phyloP scores from a whole-genome alignment of 2,888 invertebrate species.

The Autographa gamma region DNA sequence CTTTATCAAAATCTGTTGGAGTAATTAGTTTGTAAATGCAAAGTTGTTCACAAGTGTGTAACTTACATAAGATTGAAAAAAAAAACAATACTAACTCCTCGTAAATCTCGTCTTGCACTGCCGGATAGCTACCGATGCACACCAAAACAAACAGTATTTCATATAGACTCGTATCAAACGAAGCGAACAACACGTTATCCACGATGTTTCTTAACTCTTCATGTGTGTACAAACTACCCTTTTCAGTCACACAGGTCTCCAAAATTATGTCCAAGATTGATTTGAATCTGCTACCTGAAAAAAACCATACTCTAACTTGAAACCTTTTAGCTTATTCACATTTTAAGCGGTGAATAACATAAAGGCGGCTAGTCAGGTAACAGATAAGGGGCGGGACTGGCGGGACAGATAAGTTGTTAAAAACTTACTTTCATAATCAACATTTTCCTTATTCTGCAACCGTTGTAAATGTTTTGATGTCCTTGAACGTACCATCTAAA shows the following conservation, averaged over 20 bases:
- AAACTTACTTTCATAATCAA: slow-evolving; percentile 20
- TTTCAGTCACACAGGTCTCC: slow-evolving; percentile 33
- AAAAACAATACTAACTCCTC: slow-evolving; percentile 46
- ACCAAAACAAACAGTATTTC: slow-evolving; percentile 42
- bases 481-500: slow-evolving; percentile 47
- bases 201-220: slow-evolving; percentile 37
- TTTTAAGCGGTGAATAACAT: no score
- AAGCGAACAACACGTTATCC: slow-evolving; percentile 49
- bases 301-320: neutral
- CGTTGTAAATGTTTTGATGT: slow-evolving; percentile 39
- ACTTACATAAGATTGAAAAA: slow-evolving; percentile 5
- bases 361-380: no score
- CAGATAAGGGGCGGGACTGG: no score
- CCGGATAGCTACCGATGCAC: slow-evolving; percentile 49
- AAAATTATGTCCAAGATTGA: slow-evolving; percentile 45
- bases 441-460: slow-evolving; percentile 16
- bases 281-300: slow-evolving; percentile 17
- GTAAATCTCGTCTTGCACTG: slow-evolving; percentile 50
- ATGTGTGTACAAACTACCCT: slow-evolving; percentile 37
- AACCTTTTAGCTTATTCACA: no score
- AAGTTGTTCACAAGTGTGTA: neutral
- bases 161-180: slow-evolving; percentile 49
- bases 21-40: no score
- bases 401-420: neutral
- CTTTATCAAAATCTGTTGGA: no score